Evolutionary conservation across 2,888 invertebrate genomes (phyloP), one percentile per base, ranked within the genome.

Genomic region (Parthenolecanium corni): DNA sequence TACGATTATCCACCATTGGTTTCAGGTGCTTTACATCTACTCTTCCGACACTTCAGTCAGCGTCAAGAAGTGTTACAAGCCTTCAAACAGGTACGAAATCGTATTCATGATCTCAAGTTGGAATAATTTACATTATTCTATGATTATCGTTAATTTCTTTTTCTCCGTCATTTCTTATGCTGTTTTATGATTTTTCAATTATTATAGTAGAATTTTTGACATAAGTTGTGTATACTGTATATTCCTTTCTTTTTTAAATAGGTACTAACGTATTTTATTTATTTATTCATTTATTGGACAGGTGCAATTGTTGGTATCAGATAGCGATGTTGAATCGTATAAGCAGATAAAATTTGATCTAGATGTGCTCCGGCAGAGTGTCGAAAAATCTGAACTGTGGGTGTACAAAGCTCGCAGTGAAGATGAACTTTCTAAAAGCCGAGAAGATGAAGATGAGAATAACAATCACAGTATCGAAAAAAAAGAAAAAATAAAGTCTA

Each of bases 371-470:
- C 79, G 96, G 5, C 90, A 95, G 72, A 86, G 95, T 69, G 97
- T 98, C 0, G 97, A 97, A 75, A 97, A 97, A 74, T 95, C 95
- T 0, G 97, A 97, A 73, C 78, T 97, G 40, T 97, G 97, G 97
- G 96, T 97, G 3, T 95, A 91, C 75, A 96, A 96, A 73, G 82
- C 84, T 0, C 83, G 81, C 73, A 46, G 58, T 20, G 75, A 76
- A 64, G 74, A 76, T 64, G 76, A 76, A 44, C 78, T 78, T 12
- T 73, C 74, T 9, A 71, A 67, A 49, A 36, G 31, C 20, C 74
- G 69, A 64, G 76, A 74, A 67, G 76, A 74, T 61, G 76, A 76
- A 21, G 75, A 75, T 47, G 74, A 74, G 2, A 66, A 65, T 52
- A 38, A 38, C 44, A 65, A 65, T 51, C 67, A 67, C 62, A 62